Base-by-base conservation (phyloP, 2,113 vertebrate genomes). In the Amphiprion ocellaris region DNA sequence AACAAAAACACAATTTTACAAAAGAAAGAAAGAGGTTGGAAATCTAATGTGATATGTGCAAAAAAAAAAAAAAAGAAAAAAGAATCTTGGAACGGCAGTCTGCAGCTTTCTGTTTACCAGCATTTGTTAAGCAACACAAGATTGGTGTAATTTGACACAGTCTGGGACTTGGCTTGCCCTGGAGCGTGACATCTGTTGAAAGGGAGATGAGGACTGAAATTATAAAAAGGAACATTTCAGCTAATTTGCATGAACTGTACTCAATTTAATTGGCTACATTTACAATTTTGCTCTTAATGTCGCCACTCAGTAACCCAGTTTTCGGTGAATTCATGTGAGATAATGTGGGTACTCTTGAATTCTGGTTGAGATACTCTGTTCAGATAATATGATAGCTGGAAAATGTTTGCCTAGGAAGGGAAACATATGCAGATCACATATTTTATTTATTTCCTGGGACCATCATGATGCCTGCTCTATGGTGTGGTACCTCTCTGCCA, bases 151-250 rank as follows among this genome's bases (percentile, higher is more conserved):
- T 83, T 68, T 78, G 62, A 85, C 83, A 77, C 76, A 68, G 63
- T 69, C 56, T 74, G 69, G 74, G 78, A 61, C 23, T 68, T 37
- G 61, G 23, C 41, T 64, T 74, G 63, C 73, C 75, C 73, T 80
- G 28, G 33, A 90, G 75, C 64, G 11, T 67, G 73, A 54, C 82
- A 81, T 87, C 68, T 86, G 74, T 66, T 88, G 66, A 73, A 71
- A 76, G 37, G 19, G 64, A 68, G 53, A 54, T 44, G 59, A 82
- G 17, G 60, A 26, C 23, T 68, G 39, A 74, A 83, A 73, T 76
- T 47, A 76, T 65, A 46, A 67, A 68, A 82, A 69, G 47, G 52
- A 60, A 60, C 52, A 73, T 69, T 88, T 81, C n/a, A 37, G 41
- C 52, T 70, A 23, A 86, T 84, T 70, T 68, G 54, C 83, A 84